Conservation (phyloP, 2,797 vertebrate genomes). For the Psittacula derbiana region DNA sequence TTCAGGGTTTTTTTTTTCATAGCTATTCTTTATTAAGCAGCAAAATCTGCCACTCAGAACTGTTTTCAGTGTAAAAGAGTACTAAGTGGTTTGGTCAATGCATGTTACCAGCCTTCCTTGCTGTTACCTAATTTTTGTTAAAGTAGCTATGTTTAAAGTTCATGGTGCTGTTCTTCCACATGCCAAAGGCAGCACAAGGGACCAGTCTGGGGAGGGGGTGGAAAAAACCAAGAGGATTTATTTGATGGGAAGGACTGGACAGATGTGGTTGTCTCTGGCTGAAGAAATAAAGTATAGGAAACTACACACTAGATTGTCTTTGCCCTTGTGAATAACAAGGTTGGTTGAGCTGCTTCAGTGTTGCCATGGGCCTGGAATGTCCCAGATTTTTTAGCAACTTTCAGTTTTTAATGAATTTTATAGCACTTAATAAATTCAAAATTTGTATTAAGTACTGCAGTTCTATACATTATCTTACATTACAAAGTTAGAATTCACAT, state of each 20-base stretch:
- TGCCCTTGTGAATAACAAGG: constrained; percentile 18
- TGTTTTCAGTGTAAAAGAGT: not conserved
- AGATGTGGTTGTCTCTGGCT: not conserved
- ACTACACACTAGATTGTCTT: not conserved
- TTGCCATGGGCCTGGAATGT: not conserved
- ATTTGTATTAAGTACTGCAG: not conserved
- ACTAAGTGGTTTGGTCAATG: not conserved
- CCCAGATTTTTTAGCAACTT: not conserved
- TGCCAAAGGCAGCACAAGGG: not conserved
- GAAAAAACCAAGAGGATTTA: not conserved
- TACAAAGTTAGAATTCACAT: not conserved
- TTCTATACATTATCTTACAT: not conserved
- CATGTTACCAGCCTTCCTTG: not conserved
- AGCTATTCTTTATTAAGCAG: not conserved
- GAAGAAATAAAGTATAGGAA: constrained; percentile 40
- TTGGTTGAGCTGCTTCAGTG: not conserved
- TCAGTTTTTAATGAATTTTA: not conserved
- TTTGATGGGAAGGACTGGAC: not conserved
- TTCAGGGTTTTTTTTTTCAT: not conserved
- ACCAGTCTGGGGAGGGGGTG: not conserved
- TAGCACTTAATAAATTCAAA: not conserved
- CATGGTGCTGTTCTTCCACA: not conserved
- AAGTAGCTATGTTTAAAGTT: not conserved
- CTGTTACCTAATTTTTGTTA: not conserved
- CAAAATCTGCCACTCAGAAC: not conserved